Evolutionary conservation across 2,113 vertebrate genomes (phyloP), one percentile per base, ranked within the genome.

Genomic region (Macquaria ambigua): DNA sequence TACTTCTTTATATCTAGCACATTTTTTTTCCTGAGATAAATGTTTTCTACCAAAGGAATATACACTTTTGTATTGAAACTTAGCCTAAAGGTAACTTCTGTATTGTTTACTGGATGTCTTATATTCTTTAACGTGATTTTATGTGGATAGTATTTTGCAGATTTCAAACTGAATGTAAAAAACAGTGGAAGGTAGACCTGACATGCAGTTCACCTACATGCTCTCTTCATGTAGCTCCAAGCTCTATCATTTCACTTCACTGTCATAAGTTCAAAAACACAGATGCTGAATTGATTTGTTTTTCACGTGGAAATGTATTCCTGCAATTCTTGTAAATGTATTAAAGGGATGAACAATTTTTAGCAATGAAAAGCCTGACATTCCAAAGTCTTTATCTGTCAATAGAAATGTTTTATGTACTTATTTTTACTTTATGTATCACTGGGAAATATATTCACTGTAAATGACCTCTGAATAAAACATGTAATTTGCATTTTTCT

Each of bases 1-100:
- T 41, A 62, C 62, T 83, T 74, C 74, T 88, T 79, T 85, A 83
- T 82, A 87, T 80, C 46, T 67, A 86, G 89, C 87, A 87, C 91
- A 91, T 73, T 75, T 50, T 46, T 46, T 69, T 87, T 82, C 70
- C 58, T 85, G 78, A 88, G 71, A 88, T 61, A 68, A 73, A 89
- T 67, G 80, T 93, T 93, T 95, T 94, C 86, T 95, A 95, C 94
- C 93, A 95, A 95, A 95, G 92, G 86, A 92, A 84, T 81, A 84
- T 81, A 75, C 83, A 90, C 85, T 92, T 93, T 93, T 92, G 83
- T 92, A 90, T 83, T 53, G 67, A 84, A 64, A 75, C 77, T 77
- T 82, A 82, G 77, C 77, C 77, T 82, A 69, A 90, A 85, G 58
- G 67, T 77, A 12, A 67, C 74, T 86, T 83, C 86, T 82, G 86